These are phyloP conservation scores for Hirtodrosophila duncani DNA, from an alignment of 2,888 invertebrate species.

Conservation along the genomic window DNA sequence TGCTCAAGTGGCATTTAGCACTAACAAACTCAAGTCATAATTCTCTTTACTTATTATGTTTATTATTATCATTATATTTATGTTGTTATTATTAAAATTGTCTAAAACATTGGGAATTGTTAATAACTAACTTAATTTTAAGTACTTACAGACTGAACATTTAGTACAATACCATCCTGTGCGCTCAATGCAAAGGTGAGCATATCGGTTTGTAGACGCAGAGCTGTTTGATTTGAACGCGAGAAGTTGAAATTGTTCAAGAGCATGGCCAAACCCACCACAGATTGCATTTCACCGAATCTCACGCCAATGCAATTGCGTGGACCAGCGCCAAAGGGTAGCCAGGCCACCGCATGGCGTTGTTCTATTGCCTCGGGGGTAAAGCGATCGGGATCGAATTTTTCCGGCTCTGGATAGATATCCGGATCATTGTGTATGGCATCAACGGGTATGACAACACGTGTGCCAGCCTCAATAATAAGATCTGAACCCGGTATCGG, in stretches of 20 bases:
- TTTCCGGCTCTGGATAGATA: constrained; percentile 78
- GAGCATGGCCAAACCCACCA: constrained; percentile 65
- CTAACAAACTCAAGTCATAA: no score
- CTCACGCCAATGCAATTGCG: constrained; percentile 75
- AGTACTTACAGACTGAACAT: constrained; percentile 36
- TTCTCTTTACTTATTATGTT: no score
- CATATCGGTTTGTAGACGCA: constrained; percentile 59
- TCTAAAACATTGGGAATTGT: no score
- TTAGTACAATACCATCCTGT: constrained; percentile 63
- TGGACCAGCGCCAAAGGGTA: constrained; percentile 75
- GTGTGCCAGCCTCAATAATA: constrained; percentile 79
- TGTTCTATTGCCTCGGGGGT: constrained; percentile 62
- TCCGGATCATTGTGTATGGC: constrained; percentile 78
- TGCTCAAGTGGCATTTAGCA: no score
- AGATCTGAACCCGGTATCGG: constrained; percentile 71
- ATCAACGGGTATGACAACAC: constrained; percentile 80
- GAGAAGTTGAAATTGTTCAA: constrained; percentile 66
- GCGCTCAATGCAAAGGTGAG: constrained; percentile 55
- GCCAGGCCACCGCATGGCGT: constrained; percentile 63
- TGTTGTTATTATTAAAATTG: no score
- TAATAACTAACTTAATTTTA: no score
- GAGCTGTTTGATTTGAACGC: constrained; percentile 44
- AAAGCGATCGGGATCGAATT: constrained; percentile 79
- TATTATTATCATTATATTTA: no score
- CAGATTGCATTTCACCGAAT: constrained; percentile 75